These are phyloP conservation scores for Myrmecobius fasciatus DNA, from an alignment of 2,113 vertebrate genomes.

Conservation along the genomic window DNA sequence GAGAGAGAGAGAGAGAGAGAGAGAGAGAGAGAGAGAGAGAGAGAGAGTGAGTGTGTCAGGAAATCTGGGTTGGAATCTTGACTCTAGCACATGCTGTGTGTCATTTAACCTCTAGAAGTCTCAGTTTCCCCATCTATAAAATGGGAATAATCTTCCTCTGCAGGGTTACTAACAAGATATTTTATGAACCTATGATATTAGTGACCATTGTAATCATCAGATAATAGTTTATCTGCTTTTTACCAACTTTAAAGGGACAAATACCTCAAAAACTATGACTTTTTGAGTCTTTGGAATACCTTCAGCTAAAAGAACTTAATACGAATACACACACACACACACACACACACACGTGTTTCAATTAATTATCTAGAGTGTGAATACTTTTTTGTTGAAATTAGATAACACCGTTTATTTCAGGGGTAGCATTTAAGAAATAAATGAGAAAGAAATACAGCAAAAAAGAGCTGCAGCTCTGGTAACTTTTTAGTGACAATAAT, in stretches of 20 bases:
- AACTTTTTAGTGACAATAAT: constrained; percentile 48
- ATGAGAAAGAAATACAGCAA: neutral
- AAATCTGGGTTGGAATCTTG: no score
- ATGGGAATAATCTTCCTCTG: no score
- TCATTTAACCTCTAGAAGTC: no score
- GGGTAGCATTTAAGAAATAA: neutral
- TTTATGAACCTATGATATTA: no score
- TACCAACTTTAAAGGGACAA: neutral
- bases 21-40: no score
- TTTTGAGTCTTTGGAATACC: neutral
- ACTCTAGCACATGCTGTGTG: no score
- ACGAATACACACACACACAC: neutral
- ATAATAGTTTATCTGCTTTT: neutral
- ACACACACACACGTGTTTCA: neutral
- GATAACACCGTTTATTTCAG: constrained; percentile 13
- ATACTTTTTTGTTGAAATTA: constrained; percentile 38
- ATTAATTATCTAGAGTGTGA: neutral
- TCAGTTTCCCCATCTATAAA: no score
- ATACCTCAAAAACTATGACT: neutral
- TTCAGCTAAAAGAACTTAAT: constrained; percentile 6
- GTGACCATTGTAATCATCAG: no score
- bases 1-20: no score
- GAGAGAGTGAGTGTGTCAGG: no score
- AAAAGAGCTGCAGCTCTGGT: neutral
- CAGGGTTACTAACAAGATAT: no score